Base-by-base conservation (phyloP, 92 coral and sea anemone species). In the Phenganax subtilis region DNA sequence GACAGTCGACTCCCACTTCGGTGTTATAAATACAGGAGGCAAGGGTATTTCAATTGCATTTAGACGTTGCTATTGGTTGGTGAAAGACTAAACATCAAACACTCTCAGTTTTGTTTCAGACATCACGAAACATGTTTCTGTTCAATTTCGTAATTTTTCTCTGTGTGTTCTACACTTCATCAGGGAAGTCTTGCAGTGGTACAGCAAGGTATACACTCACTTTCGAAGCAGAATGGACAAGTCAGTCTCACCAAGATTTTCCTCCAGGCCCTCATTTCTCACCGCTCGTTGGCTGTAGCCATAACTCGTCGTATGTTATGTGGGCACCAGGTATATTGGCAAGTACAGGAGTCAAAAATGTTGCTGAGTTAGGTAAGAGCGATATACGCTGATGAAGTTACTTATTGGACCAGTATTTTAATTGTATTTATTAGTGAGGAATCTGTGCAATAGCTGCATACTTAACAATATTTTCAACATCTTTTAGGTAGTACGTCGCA, bases 311-410 rank as follows among this genome's bases (percentile, higher is more conserved):
- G 44, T 82, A 82, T 63, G 79, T 57, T 69, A 82, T 82, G 85
- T 82, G 85, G 85, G 14, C 12, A 37, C 80, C 80, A 14, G 85
- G 85, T 15, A 53, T 3, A 12, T 28, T 7, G 10, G 85, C 85
- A 11, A 57, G 71, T 15, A 51, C 71, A 28, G 85, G 80, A 37
- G 62, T 82, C 10, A 72, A 58, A 72, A 14, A 5, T 6, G 72
- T 82, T n/a, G 85, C 85, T 25, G 85, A 82, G 54, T 27, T 44
- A 29, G 85, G 85, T 82, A 10, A 20, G 85, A 12, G 85, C 9
- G 31, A 25, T 6, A 27, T 20, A 25, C 11, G 47, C 5, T 37
- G 47, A 37, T 37, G 47, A 37, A 37, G 5, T 37, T 37, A 37
- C 47, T 37, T 37, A 59, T 37, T 37, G 47, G 47, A 1, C 47